Base-by-base conservation (phyloP, 2,888 invertebrate species). In the Furcula furcula region DNA sequence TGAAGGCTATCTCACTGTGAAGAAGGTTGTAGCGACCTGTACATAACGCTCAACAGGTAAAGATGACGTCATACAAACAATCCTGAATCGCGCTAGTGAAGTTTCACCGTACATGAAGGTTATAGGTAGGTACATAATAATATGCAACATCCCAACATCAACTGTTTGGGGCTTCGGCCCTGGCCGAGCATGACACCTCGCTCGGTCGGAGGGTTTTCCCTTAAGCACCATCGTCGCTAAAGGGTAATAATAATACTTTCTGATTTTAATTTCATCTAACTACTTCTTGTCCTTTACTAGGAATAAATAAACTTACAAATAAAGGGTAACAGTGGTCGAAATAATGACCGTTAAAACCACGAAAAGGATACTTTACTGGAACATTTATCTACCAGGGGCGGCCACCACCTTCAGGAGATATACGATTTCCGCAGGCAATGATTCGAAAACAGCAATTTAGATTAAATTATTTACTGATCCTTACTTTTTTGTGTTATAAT, bases 321-420 rank as follows among this genome's bases (percentile, higher is more conserved):
- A 48, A 37, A 45, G 34, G 37, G 37, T 40, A 64, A 55, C n/a
- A 65, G 49, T 54, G 40, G 55, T 39, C 46, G 47, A 56, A 62
- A 62, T 66, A 67, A 63, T 38, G 60, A 53, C 56, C 47, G 57
- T 55, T 65, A 39, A 60, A 64, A 53, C 53, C 52, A 59, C 53
- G 54, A 60, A 61, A 63, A 53, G 60, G 52, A 59, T 58, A 67
- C n/a, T 71, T 68, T 67, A 68, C 55, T 59, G 62, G 52, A 49
- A 40, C 64, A 65, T 70, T 65, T 71, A 65, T 66, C 62, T 66
- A 55, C 42, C 39, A 37, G 48, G 47, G 52, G 48, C 50, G 54
- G 53, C 51, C 34, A 56, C 53, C 55, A 58, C 57, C 63, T 66
- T 44, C 53, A 40, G 47, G 43, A 59, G 59, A 68, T 64, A 67